Base-by-base conservation (phyloP, 2,797 vertebrate species). In the Darevskia nairensis region DNA sequence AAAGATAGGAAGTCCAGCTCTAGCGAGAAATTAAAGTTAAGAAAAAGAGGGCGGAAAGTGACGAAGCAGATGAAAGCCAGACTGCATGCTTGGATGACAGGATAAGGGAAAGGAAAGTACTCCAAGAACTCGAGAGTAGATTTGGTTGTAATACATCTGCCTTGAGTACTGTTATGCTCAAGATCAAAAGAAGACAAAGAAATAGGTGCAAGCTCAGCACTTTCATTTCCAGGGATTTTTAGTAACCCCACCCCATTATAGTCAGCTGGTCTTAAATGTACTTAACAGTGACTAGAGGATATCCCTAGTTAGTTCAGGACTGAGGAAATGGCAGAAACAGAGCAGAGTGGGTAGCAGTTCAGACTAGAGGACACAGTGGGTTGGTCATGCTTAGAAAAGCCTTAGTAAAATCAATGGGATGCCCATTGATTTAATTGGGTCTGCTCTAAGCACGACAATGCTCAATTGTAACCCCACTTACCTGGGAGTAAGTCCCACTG, bases 11-110 rank as follows among this genome's bases (percentile, higher is more conserved):
- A 39, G 11, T 50, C 64, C 25, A 10, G 10, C 10, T 71, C 75
- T 27, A 84, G 50, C 46, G 72, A 79, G 82, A 84, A 39, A 80
- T 79, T 84, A 15, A 69, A 78, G 5, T 71, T 71, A 50, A 69
- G 32, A 44, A 72, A 27, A 7, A 29, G 6, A 27, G 46, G 39
- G 19, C 32, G 11, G 64, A 68, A 39, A 69, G 27, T 59, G 8
- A 71, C 27, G 55, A 75, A 61, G 61, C 68, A 74, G 87, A 84
- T 88, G 77, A 88, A 88, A 88, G 66, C 68, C 82, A 88, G 87
- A 46, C 39, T 74, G 75, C 87, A 88, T 88, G 82, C 68, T 32
- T 88, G 35, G 68, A 15, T 88, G 87, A 88, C 87, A 88, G 82
- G 50, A 13, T 61, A 15, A 78, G 79, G 41, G 69, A 66, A 21